Evolutionary conservation across 2,797 vertebrate species (phyloP), one percentile per base, ranked within the genome.

Genomic region (Philypnodon macrostomus): DNA sequence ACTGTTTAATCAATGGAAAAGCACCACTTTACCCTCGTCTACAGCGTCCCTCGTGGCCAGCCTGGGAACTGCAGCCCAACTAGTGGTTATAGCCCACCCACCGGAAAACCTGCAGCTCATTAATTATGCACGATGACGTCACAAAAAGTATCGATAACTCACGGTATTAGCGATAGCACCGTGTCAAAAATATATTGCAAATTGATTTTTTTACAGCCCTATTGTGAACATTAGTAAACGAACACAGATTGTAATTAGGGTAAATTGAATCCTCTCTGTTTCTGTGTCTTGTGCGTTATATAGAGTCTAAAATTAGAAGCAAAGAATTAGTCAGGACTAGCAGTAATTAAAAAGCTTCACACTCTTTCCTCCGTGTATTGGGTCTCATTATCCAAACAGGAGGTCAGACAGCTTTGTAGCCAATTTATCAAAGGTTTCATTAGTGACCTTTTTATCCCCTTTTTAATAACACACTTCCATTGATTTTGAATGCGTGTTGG

Each of bases 371-470:
- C 17, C 1, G 32, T 60, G 61, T 36, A 26, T 35, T 32, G 64
- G 37, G 38, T 69, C 55, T 80, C 53, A 73, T 73, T 80, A 75
- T 57, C 31, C 33, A 45, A 75, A 67, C 45, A 36, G 38, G 37
- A 67, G 67, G 66, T 84, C 53, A 67, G 39, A 47, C 5, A 2
- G 52, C 27, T 61, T 77, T 61, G 49, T 59, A 60, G 58, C 57
- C 63, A 70, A 76, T 79, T 78, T 57, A 76, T 82, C 79, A 82
- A 69, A 73, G 55, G 49, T 62, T 66, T 53, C 16, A 2, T 13
- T n/a, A 19, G n/a, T 67, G 73, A 85, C 74, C 76, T 77, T 79
- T 75, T 50, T 33, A 52, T 55, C 41, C 39, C 8, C 33, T 39
- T 66, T 78, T 75, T 58, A 70, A 73, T 65, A 64, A 72, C 31